These are phyloP conservation scores for Sesia bembeciformis DNA, from an alignment of 2,888 invertebrate species.

Conservation along the genomic window DNA sequence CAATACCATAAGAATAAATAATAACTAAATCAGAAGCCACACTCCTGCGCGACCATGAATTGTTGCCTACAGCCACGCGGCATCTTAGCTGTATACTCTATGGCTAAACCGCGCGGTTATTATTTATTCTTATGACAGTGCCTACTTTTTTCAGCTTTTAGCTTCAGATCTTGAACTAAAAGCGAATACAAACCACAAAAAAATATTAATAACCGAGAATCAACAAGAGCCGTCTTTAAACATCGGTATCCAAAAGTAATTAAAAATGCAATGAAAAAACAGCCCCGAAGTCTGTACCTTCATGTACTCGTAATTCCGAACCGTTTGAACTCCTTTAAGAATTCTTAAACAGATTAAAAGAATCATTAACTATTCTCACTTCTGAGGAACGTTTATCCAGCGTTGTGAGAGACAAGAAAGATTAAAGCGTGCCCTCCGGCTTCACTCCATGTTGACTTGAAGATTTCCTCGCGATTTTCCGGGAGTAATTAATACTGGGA, in stretches of 20 bases:
- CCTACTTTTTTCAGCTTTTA: too few species aligned
- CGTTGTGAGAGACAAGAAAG: slow-evolving; percentile 48
- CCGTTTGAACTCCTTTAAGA: slow-evolving; percentile 56
- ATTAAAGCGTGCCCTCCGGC: slow-evolving; percentile 55
- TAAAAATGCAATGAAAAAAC: neutral
- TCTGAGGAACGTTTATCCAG: slow-evolving; percentile 20
- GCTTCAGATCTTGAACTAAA: too few species aligned
- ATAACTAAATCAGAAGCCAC: too few species aligned
- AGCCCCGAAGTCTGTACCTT: neutral
- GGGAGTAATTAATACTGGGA: neutral
- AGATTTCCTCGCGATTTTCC: neutral
- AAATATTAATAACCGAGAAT: too few species aligned
- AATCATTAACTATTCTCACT: slow-evolving; percentile 68
- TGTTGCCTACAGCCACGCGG: too few species aligned
- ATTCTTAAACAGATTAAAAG: slow-evolving; percentile 66
- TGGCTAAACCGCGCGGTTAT: too few species aligned
- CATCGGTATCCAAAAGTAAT: neutral
- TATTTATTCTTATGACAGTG: too few species aligned
- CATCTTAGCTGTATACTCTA: too few species aligned
- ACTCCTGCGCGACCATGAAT: too few species aligned
- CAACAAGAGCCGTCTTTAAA: too few species aligned
- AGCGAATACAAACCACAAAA: too few species aligned
- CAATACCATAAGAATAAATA: too few species aligned
- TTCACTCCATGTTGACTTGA: slow-evolving; percentile 11
- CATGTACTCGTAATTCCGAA: slow-evolving; percentile 19